Base-by-base conservation (phyloP, 2,113 vertebrate species). In the Cinclus cinclus region DNA sequence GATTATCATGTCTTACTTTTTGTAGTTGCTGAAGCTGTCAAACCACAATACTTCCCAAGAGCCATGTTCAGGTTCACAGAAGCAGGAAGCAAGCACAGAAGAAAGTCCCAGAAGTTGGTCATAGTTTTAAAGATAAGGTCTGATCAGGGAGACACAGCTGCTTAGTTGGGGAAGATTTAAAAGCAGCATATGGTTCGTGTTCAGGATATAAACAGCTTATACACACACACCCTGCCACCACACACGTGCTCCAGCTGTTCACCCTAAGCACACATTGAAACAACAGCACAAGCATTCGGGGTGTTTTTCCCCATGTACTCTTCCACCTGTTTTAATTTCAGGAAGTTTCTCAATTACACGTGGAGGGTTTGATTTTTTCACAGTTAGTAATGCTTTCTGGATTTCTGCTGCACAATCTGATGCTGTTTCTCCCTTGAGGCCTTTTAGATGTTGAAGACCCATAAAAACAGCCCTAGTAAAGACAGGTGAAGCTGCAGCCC, bases 1-100 rank as follows among this genome's bases (percentile, higher is more conserved):
- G 35, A 95, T 91, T 92, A 81, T 92, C 24, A 73, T 83, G 68
- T 81, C 76, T 80, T 83, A 27, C 49, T 77, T 89, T 75, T 91
- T 75, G 37, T 62, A 77, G 63, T 31, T 92, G 89, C 64, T 89
- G 87, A 89, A 70, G 37, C 37, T 94, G 89, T 89, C 87, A 89
- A 62, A 94, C 42, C 63, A 56, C 50, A 76, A 15, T 28, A 24
- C 46, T 83, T 92, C 71, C 85, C 71, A 76, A 58, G 74, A 95
- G 86, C 76, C 42, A 25, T 13, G 63, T 81, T 96, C 39, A 60
- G 39, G 52, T 78, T 91, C 6, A 8, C 42, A 87, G 60, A 65
- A 83, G 50, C 37, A 92, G 73, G 76, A 80, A 91, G 64, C 3
- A 1, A 89, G 69, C 39, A 58, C 52, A 52, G 65, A 84, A 91